Evolutionary conservation across 2,113 vertebrate species (phyloP).

Genomic region (Lagopus muta): DNA sequence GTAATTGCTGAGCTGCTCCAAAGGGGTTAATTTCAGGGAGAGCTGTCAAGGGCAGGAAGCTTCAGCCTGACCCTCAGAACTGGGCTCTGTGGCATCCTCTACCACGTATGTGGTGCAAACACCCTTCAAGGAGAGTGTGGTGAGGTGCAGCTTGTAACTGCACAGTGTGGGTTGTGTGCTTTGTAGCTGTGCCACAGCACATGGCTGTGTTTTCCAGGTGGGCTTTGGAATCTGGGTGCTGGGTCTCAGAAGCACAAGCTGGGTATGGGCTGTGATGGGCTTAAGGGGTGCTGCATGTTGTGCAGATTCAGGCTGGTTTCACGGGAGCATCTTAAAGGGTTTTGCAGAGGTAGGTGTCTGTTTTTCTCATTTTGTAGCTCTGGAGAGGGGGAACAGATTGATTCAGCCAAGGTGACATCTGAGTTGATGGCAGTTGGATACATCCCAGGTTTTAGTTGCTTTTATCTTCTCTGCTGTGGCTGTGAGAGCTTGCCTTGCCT

Average conservation of each 20-base stretch:
- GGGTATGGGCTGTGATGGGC: neutral
- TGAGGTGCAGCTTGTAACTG: neutral
- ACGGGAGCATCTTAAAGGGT: neutral
- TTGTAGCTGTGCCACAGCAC: neutral
- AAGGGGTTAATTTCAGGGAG: neutral
- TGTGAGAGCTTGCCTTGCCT: neutral
- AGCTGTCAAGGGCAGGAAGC: neutral
- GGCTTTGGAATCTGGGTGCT: neutral
- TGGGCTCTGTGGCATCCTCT: neutral
- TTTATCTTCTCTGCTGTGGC: neutral
- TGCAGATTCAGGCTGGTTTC: neutral
- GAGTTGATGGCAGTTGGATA: slow-evolving; percentile 31
- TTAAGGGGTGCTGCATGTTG: neutral
- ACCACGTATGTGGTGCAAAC: neutral
- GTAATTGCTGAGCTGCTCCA: neutral
- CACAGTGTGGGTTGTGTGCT: rapidly evolving
- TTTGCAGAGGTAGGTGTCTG: neutral
- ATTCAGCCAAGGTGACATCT: neutral
- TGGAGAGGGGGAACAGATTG: slow-evolving; percentile 36
- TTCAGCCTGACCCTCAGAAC: neutral
- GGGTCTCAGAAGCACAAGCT: neutral
- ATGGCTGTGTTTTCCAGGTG: rapidly evolving
- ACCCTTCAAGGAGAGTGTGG: neutral
- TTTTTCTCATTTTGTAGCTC: neutral
- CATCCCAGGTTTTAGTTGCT: slow-evolving; percentile 17